These are phyloP conservation scores for Bos javanicus DNA, from an alignment of 2,113 vertebrate species.

Conservation along the genomic window DNA sequence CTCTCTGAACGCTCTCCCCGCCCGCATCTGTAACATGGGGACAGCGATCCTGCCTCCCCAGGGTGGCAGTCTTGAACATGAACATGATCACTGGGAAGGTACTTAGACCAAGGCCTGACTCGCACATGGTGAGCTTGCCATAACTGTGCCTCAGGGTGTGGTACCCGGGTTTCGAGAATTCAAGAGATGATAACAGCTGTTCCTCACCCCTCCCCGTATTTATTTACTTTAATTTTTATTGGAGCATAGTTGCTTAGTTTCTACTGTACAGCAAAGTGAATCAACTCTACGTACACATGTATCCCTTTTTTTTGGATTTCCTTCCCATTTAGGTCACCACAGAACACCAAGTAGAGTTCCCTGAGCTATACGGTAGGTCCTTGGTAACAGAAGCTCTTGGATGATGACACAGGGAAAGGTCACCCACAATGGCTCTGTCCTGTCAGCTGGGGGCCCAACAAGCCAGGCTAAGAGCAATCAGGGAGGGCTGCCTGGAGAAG, in stretches of 20 bases:
- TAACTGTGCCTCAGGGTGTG: not conserved
- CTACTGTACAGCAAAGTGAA: not conserved
- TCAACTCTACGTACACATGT: not conserved
- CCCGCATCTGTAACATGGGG: not conserved
- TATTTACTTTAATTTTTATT: not conserved
- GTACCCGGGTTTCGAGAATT: not conserved
- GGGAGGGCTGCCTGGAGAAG: not conserved
- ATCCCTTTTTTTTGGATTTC: not conserved
- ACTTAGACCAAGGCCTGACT: not conserved
- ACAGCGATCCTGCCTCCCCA: not conserved
- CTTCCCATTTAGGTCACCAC: not conserved
- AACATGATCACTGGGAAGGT: not conserved
- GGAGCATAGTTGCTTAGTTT: not conserved
- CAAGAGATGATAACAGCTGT: not conserved
- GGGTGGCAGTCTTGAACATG: not conserved
- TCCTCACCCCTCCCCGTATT: rapidly evolving
- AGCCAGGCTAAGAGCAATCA: not conserved
- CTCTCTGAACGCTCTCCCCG: not conserved
- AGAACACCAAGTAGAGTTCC: not conserved
- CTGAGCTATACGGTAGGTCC: not conserved
- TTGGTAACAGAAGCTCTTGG: not conserved
- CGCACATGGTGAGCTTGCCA: not conserved
- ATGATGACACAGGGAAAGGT: not conserved
- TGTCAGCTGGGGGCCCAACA: not conserved
- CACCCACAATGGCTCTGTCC: not conserved